Conservation (phyloP, 2,797 vertebrate genomes). For the Ctenochaetus hawaiiensis region DNA sequence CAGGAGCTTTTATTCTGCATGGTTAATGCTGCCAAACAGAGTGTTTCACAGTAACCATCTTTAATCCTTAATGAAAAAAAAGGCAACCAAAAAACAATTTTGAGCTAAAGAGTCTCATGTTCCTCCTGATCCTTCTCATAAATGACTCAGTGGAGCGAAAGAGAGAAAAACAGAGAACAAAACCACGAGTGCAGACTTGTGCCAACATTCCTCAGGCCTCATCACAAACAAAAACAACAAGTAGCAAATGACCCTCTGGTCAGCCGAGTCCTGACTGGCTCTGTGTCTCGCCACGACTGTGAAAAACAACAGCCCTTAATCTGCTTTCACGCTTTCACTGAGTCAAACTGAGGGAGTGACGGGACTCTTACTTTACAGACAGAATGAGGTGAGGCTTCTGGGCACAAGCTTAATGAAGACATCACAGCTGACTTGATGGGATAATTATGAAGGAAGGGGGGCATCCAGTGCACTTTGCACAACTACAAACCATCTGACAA, state of each 20-base stretch:
- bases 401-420: constrained; percentile 77
- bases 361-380: constrained; percentile 77
- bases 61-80: constrained; percentile 23
- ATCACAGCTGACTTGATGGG: constrained; percentile 74
- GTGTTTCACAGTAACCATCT: constrained; percentile 36
- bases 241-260: constrained; percentile 79
- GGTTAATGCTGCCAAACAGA: constrained; percentile 39
- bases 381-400: constrained; percentile 81
- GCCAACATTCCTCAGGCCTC: constrained; percentile 78
- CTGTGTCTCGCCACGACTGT: constrained; percentile 70
- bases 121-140: constrained; percentile 56
- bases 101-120: constrained; percentile 29
- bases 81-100: constrained; percentile 7
- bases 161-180: constrained; percentile 50
- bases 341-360: constrained; percentile 82
- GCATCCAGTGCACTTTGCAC: constrained; percentile 47
- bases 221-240: constrained; percentile 81
- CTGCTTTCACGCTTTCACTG: constrained; percentile 83
- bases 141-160: constrained; percentile 63
- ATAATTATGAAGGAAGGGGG: constrained; percentile 73
- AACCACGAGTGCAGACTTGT: constrained; percentile 64
- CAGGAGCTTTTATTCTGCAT: constrained; percentile 10
- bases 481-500: constrained; percentile 56
- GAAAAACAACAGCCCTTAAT: constrained; percentile 86
- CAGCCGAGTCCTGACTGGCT: constrained; percentile 80